Evolutionary conservation across 2,888 invertebrate genomes (phyloP).

Genomic region (Meandrusa payeni): DNA sequence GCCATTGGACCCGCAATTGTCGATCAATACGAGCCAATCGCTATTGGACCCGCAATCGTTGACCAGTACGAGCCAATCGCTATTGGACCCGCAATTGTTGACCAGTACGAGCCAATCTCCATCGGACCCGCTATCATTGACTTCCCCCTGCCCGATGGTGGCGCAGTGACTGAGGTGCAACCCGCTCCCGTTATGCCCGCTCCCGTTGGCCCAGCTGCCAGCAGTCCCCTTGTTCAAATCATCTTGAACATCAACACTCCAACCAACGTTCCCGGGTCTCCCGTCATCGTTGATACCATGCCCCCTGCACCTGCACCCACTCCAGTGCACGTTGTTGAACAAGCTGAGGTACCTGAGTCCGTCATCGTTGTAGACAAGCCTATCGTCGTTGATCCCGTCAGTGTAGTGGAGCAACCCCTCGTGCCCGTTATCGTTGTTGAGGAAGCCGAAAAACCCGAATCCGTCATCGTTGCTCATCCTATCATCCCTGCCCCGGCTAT

Average conservation of each 20-base stretch:
- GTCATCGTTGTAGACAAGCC: no score
- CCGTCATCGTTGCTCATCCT: no score
- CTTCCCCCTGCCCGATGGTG: background rate
- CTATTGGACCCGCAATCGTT: conserved; percentile 10
- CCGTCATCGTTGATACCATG: no score
- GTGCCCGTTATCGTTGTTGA: no score
- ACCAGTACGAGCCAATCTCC: conserved; percentile 11
- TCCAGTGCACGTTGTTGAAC: no score
- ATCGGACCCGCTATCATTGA: conserved; percentile 16
- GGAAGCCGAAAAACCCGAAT: no score
- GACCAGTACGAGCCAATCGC: background rate
- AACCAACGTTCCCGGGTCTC: background rate
- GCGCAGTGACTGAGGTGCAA: conserved; percentile 5
- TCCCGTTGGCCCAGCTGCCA: conserved; percentile 23
- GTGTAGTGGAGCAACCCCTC: no score
- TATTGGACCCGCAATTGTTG: conserved; percentile 8
- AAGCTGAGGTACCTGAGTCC: no score
- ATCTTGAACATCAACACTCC: conserved; percentile 31
- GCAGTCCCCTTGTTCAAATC: conserved; percentile 34
- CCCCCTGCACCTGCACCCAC: no score
- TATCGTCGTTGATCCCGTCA: no score
- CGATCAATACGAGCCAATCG: conserved; percentile 13
- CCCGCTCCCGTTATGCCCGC: conserved; percentile 25
- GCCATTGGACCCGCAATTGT: conserved; percentile 8
- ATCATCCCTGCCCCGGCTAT: no score